Evolutionary conservation across 2,888 invertebrate genomes (phyloP).

Genomic region (Malacosoma neustria): DNA sequence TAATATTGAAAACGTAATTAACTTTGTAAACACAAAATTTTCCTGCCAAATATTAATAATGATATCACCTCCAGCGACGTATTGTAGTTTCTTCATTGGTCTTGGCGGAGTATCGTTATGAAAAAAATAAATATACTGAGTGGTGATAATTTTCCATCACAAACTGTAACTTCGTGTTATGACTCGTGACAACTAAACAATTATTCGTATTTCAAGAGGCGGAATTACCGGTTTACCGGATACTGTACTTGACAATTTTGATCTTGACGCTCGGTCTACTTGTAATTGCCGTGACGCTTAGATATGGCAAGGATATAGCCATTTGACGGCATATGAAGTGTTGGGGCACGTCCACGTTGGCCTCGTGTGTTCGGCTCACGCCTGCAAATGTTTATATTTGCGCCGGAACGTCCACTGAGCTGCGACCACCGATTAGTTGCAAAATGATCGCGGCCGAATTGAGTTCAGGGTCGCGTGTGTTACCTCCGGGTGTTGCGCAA

Average conservation of each 20-base stretch:
- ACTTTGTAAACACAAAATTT: too few species aligned
- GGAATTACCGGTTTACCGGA: neutral
- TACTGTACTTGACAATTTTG: neutral
- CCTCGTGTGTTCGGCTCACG: slow-evolving; percentile 57
- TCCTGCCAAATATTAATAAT: too few species aligned
- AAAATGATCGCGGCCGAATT: slow-evolving; percentile 67
- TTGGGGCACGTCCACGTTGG: slow-evolving; percentile 54
- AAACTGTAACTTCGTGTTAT: neutral
- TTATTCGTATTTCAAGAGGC: neutral
- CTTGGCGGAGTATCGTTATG: neutral
- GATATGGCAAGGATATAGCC: slow-evolving; percentile 23
- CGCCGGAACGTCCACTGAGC: slow-evolving; percentile 46
- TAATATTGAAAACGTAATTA: too few species aligned
- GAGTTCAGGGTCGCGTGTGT: slow-evolving; percentile 67
- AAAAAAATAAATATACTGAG: neutral
- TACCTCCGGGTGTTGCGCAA: slow-evolving; percentile 70
- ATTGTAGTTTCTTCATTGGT: neutral
- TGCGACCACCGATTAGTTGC: slow-evolving; percentile 63
- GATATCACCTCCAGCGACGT: too few species aligned
- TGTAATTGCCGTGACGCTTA: neutral
- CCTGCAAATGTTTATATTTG: slow-evolving; percentile 74
- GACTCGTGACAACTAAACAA: neutral
- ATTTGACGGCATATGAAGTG: slow-evolving; percentile 31
- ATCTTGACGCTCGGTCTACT: neutral
- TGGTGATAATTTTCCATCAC: neutral